Evolutionary conservation across 2,797 vertebrate species (phyloP).

Genomic region (Tiaroga cobitis): DNA sequence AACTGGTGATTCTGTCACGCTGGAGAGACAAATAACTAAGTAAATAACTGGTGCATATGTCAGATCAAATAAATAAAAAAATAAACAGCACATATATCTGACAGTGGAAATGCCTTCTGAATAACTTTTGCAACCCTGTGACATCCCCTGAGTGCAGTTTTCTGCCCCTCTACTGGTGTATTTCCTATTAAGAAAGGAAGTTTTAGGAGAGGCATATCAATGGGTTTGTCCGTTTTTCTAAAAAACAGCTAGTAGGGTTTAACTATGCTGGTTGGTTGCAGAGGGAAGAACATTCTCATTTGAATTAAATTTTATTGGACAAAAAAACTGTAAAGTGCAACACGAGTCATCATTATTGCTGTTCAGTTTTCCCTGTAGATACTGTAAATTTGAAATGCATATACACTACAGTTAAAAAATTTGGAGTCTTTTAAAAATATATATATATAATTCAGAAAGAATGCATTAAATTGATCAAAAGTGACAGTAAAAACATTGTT

Average conservation of each 20-base stretch:
- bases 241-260: background rate
- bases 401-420: background rate
- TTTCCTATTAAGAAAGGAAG: background rate
- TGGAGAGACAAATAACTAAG: constrained; percentile 71
- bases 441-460: background rate
- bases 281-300: background rate
- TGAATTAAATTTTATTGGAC: background rate
- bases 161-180: background rate
- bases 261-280: background rate
- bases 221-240: background rate
- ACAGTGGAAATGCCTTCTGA: background rate
- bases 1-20: constrained; percentile 96
- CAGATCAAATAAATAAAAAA: background rate
- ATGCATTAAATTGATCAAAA: background rate
- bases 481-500: background rate
- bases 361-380: background rate
- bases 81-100: background rate
- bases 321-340: background rate
- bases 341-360: background rate
- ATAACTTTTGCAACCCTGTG: background rate
- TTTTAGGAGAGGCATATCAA: background rate
- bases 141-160: background rate
- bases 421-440: too few species aligned
- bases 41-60: background rate
- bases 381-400: background rate